Conservation (phyloP, 2,888 invertebrate species). For the Xylota segnis region DNA sequence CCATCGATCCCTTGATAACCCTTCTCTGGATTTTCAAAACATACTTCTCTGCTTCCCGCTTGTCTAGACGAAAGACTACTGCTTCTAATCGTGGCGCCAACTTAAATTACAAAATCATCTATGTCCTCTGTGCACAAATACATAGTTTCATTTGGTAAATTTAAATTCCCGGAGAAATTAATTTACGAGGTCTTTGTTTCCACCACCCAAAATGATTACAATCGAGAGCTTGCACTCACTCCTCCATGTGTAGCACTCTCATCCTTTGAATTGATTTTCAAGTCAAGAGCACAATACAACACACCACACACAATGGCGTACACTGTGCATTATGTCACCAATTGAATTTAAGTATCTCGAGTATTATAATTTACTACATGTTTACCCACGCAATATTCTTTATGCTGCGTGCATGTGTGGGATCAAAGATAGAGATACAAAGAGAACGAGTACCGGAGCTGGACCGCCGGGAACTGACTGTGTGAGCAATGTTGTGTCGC, state of each 20-base stretch:
- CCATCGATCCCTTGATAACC: too few relatives aligned
- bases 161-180: conserved; percentile 26
- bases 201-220: conserved; percentile 21
- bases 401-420: conserved; percentile 55
- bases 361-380: conserved; percentile 76
- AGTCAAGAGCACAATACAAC: conserved; percentile 56
- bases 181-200: conserved; percentile 44
- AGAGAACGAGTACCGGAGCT: conserved; percentile 29
- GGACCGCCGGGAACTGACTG: conserved; percentile 23
- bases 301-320: conserved; percentile 57
- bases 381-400: conserved; percentile 77
- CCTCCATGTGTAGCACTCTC: background rate
- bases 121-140: background rate
- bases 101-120: background rate
- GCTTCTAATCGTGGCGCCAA: conserved; percentile 16
- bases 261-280: conserved; percentile 58
- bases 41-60: too few relatives aligned
- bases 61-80: background rate
- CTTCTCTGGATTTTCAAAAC: too few relatives aligned
- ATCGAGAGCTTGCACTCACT: conserved; percentile 15
- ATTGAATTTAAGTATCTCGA: conserved; percentile 76
- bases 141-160: conserved; percentile 27
- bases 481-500: conserved; percentile 41
- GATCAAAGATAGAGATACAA: conserved; percentile 44
- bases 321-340: conserved; percentile 76